These are phyloP conservation scores for Chymomyza amoena DNA, from an alignment of 2,888 invertebrate genomes.

Conservation along the genomic window DNA sequence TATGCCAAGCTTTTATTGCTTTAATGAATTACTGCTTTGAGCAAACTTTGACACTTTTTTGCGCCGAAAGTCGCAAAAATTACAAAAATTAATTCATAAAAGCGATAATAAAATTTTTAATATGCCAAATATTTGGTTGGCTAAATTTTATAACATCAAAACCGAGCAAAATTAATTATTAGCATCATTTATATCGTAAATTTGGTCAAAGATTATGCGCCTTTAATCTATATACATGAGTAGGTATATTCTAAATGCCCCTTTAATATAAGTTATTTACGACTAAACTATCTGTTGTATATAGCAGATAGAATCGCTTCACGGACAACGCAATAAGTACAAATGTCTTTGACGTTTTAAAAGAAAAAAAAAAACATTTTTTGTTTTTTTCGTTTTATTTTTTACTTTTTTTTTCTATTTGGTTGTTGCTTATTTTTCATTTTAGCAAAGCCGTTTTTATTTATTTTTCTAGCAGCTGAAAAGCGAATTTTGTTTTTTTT, in stretches of 20 bases:
- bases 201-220: not conserved
- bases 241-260: not conserved
- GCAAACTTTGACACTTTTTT: not conserved
- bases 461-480: slow-evolving; percentile 55
- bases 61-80: not conserved
- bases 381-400: slow-evolving; percentile 3
- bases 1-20: not conserved
- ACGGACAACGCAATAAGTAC: slow-evolving; percentile 58
- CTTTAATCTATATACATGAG: too few relatives aligned
- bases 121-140: not conserved
- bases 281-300: not conserved
- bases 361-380: slow-evolving; percentile 46
- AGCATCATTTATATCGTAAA: not conserved
- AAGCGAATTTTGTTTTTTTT: slow-evolving; percentile 20
- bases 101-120: not conserved
- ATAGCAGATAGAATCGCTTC: slow-evolving; percentile 18
- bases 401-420: slow-evolving; percentile 9
- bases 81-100: not conserved
- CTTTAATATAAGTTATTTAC: not conserved
- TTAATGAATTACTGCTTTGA: not conserved
- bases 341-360: slow-evolving; percentile 59
- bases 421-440: slow-evolving; percentile 21
- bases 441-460: slow-evolving; percentile 48
- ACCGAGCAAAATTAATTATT: not conserved
- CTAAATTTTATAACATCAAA: not conserved